Evolutionary conservation across 2,888 invertebrate genomes (phyloP).

Genomic region (Tinea trinotella): DNA sequence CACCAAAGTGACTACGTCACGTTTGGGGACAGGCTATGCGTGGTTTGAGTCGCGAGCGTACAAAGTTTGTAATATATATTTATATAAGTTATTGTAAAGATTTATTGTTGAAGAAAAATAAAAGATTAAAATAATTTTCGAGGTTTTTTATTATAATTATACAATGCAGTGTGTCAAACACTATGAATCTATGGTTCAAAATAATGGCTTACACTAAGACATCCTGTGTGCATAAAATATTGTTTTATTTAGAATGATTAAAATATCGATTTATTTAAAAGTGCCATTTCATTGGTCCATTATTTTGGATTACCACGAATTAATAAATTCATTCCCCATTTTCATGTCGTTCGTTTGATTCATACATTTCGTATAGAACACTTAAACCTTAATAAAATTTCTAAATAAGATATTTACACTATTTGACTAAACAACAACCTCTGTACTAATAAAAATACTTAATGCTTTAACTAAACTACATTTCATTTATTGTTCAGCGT

Average conservation of each 20-base stretch:
- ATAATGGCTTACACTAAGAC: constrained; percentile 15
- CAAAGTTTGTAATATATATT: no score
- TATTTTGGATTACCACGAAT: constrained; percentile 57
- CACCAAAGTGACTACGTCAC: no score
- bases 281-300: constrained; percentile 61
- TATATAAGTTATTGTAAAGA: no score
- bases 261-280: constrained; percentile 20
- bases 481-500: constrained; percentile 1
- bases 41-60: no score
- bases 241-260: background rate
- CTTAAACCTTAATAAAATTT: constrained; percentile 67
- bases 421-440: constrained; percentile 56
- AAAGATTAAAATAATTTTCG: constrained; percentile 44
- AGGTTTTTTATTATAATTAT: constrained; percentile 65
- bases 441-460: constrained; percentile 4
- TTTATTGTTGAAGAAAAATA: constrained; percentile 32
- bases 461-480: background rate
- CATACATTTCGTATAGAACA: constrained; percentile 53
- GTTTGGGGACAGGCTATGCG: no score
- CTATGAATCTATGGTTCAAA: constrained; percentile 18
- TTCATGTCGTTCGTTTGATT: constrained; percentile 48
- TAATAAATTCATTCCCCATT: constrained; percentile 36
- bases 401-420: constrained; percentile 69
- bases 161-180: constrained; percentile 38
- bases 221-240: constrained; percentile 14